A percentile compares a stretch with the other conserved stretches of the same genome.
phyloP scores from a whole-genome alignment of 1,140 invertebrate genomes.

The Vanessa tameamea region DNA sequence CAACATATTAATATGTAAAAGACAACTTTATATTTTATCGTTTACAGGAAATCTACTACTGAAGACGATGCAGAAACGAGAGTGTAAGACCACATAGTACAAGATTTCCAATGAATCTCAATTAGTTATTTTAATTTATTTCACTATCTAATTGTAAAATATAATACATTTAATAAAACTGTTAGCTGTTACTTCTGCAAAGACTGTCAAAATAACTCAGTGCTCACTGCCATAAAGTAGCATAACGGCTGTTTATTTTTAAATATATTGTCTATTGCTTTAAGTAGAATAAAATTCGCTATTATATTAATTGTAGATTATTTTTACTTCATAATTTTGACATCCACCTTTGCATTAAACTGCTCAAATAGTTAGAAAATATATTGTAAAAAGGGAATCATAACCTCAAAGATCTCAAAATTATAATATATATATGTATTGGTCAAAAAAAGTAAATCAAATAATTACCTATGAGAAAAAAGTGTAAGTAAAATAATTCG shows the following conservation, averaged over 20 bases:
- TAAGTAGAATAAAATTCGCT: slow-evolving; percentile 52
- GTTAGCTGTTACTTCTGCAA: slow-evolving; percentile 57
- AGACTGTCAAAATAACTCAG: slow-evolving; percentile 67
- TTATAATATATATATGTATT: not conserved
- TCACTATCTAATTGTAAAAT: slow-evolving; percentile 45
- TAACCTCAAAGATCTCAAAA: slow-evolving; percentile 3
- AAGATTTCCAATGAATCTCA: slow-evolving; percentile 80
- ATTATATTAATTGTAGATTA: slow-evolving; percentile 22
- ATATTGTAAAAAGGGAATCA: not conserved
- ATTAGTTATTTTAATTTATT: slow-evolving; percentile 69
- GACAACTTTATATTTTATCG: not conserved
- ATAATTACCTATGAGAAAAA: too few relatives aligned
- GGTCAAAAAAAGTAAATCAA: too few relatives aligned
- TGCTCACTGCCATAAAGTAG: slow-evolving; percentile 75
- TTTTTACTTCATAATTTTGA: slow-evolving; percentile 1
- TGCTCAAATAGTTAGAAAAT: slow-evolving; percentile 17
- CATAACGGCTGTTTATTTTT: slow-evolving; percentile 57
- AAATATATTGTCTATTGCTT: slow-evolving; percentile 58
- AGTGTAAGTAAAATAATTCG: not conserved
- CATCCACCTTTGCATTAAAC: slow-evolving; percentile 18
- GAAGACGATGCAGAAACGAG: slow-evolving; percentile 80
- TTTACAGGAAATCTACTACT: slow-evolving; percentile 80
- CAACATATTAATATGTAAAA: not conserved
- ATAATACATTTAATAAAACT: slow-evolving; percentile 36
- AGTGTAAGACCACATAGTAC: slow-evolving; percentile 73